A percentile compares a stretch with the other conserved stretches of the same genome.
These are phyloP conservation scores for Diadema setosum DNA, from an alignment of 35 echinoderm and acorn worm genomes.

Conservation along the genomic window DNA sequence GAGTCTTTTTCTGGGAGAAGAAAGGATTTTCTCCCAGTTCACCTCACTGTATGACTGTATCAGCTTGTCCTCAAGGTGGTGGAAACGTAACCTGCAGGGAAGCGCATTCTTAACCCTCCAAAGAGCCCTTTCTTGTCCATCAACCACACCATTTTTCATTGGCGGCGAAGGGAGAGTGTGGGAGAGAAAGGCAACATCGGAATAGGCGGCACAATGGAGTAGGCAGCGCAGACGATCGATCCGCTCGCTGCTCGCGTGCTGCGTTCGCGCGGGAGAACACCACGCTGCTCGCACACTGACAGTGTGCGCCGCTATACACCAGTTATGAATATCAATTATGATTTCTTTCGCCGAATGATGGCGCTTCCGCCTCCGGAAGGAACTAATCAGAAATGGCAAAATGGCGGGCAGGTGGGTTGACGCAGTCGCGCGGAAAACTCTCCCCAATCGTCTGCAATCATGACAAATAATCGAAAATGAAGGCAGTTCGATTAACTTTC, in stretches of 20 bases:
- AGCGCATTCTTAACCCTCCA: constrained; percentile 11
- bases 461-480: not conserved
- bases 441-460: not conserved
- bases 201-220: not conserved
- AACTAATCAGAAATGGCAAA: constrained; percentile 16
- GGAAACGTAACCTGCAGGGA: not conserved
- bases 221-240: not conserved
- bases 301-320: constrained; percentile 3
- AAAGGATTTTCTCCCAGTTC: too few relatives aligned
- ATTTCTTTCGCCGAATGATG: constrained; percentile 24
- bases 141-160: too few relatives aligned
- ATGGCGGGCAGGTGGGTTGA: not conserved
- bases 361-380: constrained; percentile 16
- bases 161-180: not conserved
- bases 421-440: not conserved
- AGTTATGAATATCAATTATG: constrained; percentile 36
- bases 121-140: not conserved
- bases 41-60: too few relatives aligned
- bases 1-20: too few relatives aligned
- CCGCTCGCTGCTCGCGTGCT: not conserved
- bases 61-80: not conserved
- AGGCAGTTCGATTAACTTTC: not conserved
- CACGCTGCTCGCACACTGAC: not conserved
- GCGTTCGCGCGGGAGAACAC: not conserved
- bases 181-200: not conserved